Conservation (phyloP, 1,140 invertebrate species). For the Cotesia chilonis region DNA sequence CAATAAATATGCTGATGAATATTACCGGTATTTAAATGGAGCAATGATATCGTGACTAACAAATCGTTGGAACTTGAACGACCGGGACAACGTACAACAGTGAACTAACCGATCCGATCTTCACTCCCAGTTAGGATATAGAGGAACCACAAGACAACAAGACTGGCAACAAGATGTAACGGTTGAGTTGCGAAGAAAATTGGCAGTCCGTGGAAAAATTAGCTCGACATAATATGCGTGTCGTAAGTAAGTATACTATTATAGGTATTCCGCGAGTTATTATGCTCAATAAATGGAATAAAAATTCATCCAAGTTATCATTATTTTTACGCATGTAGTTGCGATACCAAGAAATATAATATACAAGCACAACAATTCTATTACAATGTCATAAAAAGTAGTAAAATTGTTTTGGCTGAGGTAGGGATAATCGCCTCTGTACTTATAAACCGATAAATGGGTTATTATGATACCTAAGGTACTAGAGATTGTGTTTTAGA, state of each 20-base stretch:
- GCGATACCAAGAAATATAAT: too few relatives aligned
- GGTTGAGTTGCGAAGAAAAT: constrained; percentile 64
- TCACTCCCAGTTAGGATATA: constrained; percentile 43
- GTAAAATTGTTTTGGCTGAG: too few relatives aligned
- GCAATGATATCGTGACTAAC: background rate
- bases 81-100: constrained; percentile 56
- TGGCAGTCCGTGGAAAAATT: constrained; percentile 64
- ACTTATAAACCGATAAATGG: too few relatives aligned
- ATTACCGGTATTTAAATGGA: constrained; percentile 1
- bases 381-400: too few relatives aligned
- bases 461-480: too few relatives aligned
- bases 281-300: constrained; percentile 38
- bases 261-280: constrained; percentile 42
- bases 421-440: too few relatives aligned
- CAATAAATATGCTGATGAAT: too few relatives aligned
- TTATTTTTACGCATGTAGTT: constrained; percentile 19
- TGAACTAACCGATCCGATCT: constrained; percentile 60
- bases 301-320: background rate
- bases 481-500: too few relatives aligned
- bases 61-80: constrained; percentile 40
- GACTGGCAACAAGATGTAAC: constrained; percentile 41
- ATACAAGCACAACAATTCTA: too few relatives aligned
- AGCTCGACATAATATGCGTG: constrained; percentile 55
- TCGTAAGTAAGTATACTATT: constrained; percentile 39
- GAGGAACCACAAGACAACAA: constrained; percentile 29